phyloP scores from a whole-genome alignment of 2,888 invertebrate species.

The Sinhomidia bicolor region DNA sequence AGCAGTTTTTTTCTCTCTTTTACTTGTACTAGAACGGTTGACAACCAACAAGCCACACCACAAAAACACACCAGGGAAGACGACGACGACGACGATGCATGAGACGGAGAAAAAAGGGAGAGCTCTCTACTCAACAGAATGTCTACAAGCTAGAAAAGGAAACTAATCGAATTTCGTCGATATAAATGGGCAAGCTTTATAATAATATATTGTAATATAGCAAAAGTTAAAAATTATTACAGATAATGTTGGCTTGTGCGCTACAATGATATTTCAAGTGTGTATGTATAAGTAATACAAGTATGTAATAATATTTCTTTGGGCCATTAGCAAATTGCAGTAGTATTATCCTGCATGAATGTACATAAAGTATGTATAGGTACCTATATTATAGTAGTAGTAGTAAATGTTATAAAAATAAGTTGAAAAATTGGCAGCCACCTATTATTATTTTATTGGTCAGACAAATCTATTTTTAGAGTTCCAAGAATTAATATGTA shows the following conservation, averaged over 20 bases:
- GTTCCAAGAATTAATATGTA: not conserved
- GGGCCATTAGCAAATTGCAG: slow-evolving; percentile 39
- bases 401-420: too few species aligned
- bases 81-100: too few species aligned
- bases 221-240: too few species aligned
- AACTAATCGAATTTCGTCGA: too few species aligned
- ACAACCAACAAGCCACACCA: slow-evolving; percentile 51
- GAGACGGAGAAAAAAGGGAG: slow-evolving; percentile 22
- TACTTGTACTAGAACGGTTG: slow-evolving; percentile 11
- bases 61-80: slow-evolving; percentile 23
- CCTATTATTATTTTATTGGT: slow-evolving; percentile 7
- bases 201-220: too few species aligned
- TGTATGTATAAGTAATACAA: not conserved
- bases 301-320: not conserved
- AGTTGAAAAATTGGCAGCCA: slow-evolving; percentile 24
- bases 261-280: not conserved
- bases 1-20: not conserved
- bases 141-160: too few species aligned
- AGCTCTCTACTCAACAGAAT: not conserved
- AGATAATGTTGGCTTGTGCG: not conserved
- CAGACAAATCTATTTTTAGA: not conserved
- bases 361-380: not conserved
- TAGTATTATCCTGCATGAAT: not conserved
- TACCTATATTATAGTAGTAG: too few species aligned
- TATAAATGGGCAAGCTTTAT: too few species aligned